Base-by-base conservation (phyloP, 2,888 invertebrate genomes). In the Acrobasis consociella region DNA sequence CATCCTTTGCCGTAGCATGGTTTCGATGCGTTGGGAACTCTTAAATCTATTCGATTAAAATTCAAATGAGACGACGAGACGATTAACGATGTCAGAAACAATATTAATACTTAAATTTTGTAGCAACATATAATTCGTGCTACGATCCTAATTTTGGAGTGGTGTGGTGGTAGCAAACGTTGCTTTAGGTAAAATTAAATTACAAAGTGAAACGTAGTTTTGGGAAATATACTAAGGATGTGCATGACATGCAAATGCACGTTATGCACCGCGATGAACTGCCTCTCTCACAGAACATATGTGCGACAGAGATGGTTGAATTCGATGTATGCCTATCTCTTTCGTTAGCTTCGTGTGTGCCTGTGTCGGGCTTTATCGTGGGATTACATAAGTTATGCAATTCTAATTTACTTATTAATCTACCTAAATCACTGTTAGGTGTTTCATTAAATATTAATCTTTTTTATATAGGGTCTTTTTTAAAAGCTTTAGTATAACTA, bases 1-100 rank as follows among this genome's bases (percentile, higher is more conserved):
- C 78, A 68, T 80, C 81, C 84, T 72, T 74, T 64, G 76, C 76
- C 78, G 80, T 81, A 73, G 83, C 85, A 86, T 81, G 87, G 83
- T 79, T 69, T 68, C 66, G 46, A 49, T 38, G 16, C 5, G n/a
- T 9, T 5, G 13, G 13, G 22, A 22, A 56, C 17, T 50, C 49
- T n/a, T 49, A 49, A n/a, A 49, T n/a, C 31, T 31, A 31, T 31
- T 31, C 31, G 42, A 42, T 42, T 42, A 3, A 46, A 13, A 11
- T 7, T 31, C 7, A 1, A 31, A 31, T 22, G 3, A 22, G 22
- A 7, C 5, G 22, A 22, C 31, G 1, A 31, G 31, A 31, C 31
- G 31, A 31, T 31, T 31, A 31, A 31, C 5, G 31, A 31, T 31
- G 31, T 8, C 31, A 31, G 8, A 31, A 31, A 8, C 22, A 22